Evolutionary conservation across 2,888 invertebrate genomes (phyloP), one percentile per base, ranked within the genome.

Genomic region (Lasius platythorax): DNA sequence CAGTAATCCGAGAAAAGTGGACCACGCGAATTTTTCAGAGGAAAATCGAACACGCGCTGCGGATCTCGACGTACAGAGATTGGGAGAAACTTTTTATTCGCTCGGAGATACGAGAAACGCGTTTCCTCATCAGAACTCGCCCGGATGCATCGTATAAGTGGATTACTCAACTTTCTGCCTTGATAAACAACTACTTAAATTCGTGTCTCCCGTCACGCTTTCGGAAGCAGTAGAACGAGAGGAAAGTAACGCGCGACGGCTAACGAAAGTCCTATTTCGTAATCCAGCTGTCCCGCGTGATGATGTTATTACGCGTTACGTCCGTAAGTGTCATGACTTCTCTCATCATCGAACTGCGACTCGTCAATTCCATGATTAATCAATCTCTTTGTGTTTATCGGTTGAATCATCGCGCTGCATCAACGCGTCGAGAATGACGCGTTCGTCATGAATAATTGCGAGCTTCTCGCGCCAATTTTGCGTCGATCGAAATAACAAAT

Each of bases 101-200:
- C 18, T 15, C 53, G 37, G 8, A 11, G 40, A 64, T 56, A 73
- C 85, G 74, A 61, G 81, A 50, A 56, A 83, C 79, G 70, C 67
- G 64, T 33, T 67, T 58, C 73, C 61, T 53, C 58, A 56, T 73
- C 74, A 70, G 85, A 85, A 63, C 76, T 83, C 81, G 43, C 53
- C 64, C 33, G 78, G n/a, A 66, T 46, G 76, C 66, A 87, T 81
- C 82, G 74, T 30, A 8, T 8, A 63, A 78, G 23, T 83, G 87
- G 85, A 85, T 87, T 85, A 83, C 53, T 64, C 75, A 73, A 83
- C 79, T 85, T 86, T 87, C 85, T 68, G 63, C 67, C 67, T 87
- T 85, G 87, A 88, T 85, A 82, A 84, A 85, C 79, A 84, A 76
- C 84, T 84, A 85, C 84, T 87, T 82, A 78, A 82, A 75, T 84